These are phyloP conservation scores for Xanthorhoe designata DNA, from an alignment of 2,888 invertebrate genomes.

Conservation along the genomic window DNA sequence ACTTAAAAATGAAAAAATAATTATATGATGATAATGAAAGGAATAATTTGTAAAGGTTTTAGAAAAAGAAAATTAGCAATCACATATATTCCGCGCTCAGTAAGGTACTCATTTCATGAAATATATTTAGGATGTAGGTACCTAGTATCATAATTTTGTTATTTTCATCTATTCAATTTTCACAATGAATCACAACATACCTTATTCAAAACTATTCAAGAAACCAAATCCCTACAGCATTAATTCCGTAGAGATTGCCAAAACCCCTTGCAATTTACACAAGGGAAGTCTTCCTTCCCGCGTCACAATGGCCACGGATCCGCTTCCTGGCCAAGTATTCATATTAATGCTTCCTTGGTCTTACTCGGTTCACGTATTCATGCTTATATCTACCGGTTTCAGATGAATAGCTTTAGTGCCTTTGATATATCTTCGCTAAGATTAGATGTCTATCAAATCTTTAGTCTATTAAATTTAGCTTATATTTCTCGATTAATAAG, in stretches of 20 bases:
- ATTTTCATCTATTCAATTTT: too few relatives aligned
- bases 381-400: slow-evolving; percentile 14
- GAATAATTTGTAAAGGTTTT: too few relatives aligned
- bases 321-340: slow-evolving; percentile 64
- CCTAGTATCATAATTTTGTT: too few relatives aligned
- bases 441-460: background rate
- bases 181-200: too few relatives aligned
- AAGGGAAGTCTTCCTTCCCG: slow-evolving; percentile 81
- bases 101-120: too few relatives aligned
- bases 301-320: slow-evolving; percentile 76
- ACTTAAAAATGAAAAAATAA: too few relatives aligned
- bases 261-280: slow-evolving; percentile 71
- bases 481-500: too few relatives aligned
- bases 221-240: slow-evolving; percentile 25
- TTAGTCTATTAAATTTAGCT: too few relatives aligned
- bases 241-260: slow-evolving; percentile 58
- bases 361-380: slow-evolving; percentile 32
- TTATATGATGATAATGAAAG: too few relatives aligned
- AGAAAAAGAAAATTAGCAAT: too few relatives aligned
- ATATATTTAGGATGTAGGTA: too few relatives aligned
- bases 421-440: background rate
- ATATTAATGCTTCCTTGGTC: slow-evolving; percentile 43
- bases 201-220: slow-evolving; percentile 21
- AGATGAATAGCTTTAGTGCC: background rate
- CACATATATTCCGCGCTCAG: too few relatives aligned